Base-by-base conservation (phyloP, 1,140 invertebrate genomes). In the Sitophilus oryzae region DNA sequence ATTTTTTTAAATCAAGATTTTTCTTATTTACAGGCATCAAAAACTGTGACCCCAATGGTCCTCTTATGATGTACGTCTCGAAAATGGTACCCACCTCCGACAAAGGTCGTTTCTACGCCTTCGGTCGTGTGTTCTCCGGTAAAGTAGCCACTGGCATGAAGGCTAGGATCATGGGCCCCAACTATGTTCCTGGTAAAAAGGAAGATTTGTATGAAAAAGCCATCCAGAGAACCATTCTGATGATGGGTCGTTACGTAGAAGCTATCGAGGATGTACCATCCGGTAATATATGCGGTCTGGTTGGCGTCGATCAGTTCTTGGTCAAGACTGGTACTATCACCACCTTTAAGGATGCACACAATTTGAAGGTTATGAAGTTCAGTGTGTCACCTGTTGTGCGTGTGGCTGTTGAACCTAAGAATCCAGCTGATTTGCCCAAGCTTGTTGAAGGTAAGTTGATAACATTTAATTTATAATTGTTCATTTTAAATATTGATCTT, bases 61-160 rank as follows among this genome's bases (percentile, higher is more conserved):
- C 94, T 16, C 80, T 99, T 20, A 99, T 99, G 96, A 99, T 99
- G 96, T 99, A 99, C 82, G 83, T 99, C 59, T 98, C 95, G 18
- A 99, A 99, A 79, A 99, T 99, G 97, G 97, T 99, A 74, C 97
- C 97, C 51, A 99, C 97, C 3, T 91, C 92, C 35, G 97, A 99
- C 74, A 99, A 99, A 77, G 97, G 97, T 60, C 86, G 97, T 74
- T 99, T 99, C 84, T 99, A 98, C 76, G 97, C 96, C 50, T 99
- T 99, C 73, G 97, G 97, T 56, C 94, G 97, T 81, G 97, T 99
- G 5, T 99, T 99, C 80, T 92, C 96, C 67, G 97, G 97, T 65
- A 95, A 89, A 74, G 90, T 89, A 3, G 81, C 81, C 48, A 98
- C 96, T 59, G 96, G 96, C 52, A 82, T 91, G 83, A 99, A 99